Percentiles rank a stretch among this genome's conserved stretches.
Conservation (phyloP, 35 echinoderm and acorn worm species). For the Stichopus chloronotus region DNA sequence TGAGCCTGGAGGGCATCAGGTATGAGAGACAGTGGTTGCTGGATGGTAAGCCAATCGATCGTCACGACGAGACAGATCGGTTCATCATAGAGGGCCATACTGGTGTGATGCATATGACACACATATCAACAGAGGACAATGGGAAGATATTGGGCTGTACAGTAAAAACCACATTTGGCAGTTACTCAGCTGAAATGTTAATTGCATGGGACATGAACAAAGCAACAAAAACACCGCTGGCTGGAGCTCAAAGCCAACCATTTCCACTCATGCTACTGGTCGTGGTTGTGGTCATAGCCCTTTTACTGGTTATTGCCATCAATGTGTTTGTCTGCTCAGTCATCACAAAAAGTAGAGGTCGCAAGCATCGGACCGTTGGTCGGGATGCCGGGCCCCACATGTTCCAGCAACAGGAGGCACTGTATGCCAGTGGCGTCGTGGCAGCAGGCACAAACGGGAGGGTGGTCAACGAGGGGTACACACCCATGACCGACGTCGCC, state of each 20-base stretch:
- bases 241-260: neutral
- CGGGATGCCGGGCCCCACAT: neutral
- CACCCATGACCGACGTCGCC: constrained; percentile 6
- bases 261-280: neutral
- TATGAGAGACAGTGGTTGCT: constrained; percentile 30
- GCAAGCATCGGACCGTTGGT: neutral
- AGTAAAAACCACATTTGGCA: constrained; percentile 15
- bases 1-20: constrained; percentile 20
- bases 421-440: constrained; percentile 38
- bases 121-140: constrained; percentile 8
- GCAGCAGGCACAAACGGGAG: neutral
- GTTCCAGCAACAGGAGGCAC: neutral
- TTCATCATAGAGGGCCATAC: constrained; percentile 32
- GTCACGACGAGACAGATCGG: constrained; percentile 9
- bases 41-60: constrained; percentile 23
- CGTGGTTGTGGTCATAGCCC: neutral
- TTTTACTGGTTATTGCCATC: neutral
- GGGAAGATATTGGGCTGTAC: constrained; percentile 18
- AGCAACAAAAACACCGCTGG: neutral
- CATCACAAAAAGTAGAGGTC: neutral
- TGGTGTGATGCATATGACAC: constrained; percentile 29
- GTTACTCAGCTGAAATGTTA: neutral
- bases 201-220: neutral
- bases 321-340: constrained; percentile 16
- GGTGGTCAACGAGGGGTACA: neutral